Conservation (phyloP, 1,140 invertebrate genomes). For the Adoxophyes honmai region DNA sequence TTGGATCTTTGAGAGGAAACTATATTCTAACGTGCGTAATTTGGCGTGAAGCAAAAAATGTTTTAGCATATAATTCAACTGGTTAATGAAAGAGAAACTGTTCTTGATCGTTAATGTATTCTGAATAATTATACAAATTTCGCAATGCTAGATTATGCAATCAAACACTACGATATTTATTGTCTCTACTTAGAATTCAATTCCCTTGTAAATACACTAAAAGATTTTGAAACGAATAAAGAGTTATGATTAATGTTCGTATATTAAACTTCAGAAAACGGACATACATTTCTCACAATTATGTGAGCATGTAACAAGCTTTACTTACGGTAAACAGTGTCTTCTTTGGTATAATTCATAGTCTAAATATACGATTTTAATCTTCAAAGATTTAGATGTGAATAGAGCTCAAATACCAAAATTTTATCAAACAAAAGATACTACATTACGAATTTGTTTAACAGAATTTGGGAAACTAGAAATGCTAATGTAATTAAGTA, state of each 20-base stretch:
- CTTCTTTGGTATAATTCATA: too few relatives aligned
- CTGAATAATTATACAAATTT: constrained; percentile 6
- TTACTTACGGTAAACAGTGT: neutral
- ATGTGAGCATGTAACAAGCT: neutral
- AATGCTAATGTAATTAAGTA: constrained; percentile 14
- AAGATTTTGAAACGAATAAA: neutral
- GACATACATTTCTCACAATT: neutral
- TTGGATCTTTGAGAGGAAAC: neutral
- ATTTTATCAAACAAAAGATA: neutral
- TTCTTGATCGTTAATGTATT: neutral
- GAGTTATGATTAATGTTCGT: neutral
- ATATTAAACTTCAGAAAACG: neutral
- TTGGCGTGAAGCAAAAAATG: constrained; percentile 9
- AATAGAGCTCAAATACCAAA: neutral
- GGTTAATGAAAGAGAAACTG: neutral
- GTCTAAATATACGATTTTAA: constrained; percentile 1
- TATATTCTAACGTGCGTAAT: neutral
- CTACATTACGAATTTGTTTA: neutral
- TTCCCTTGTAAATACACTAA: neutral
- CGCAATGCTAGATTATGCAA: neutral
- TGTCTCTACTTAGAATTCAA: neutral
- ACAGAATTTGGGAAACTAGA: constrained; percentile 4
- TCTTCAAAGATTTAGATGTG: constrained; percentile 2
- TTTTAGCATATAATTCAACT: neutral
- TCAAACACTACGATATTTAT: neutral